phyloP scores from a whole-genome alignment of 1,140 invertebrate species.

The Drosophila triauraria region DNA sequence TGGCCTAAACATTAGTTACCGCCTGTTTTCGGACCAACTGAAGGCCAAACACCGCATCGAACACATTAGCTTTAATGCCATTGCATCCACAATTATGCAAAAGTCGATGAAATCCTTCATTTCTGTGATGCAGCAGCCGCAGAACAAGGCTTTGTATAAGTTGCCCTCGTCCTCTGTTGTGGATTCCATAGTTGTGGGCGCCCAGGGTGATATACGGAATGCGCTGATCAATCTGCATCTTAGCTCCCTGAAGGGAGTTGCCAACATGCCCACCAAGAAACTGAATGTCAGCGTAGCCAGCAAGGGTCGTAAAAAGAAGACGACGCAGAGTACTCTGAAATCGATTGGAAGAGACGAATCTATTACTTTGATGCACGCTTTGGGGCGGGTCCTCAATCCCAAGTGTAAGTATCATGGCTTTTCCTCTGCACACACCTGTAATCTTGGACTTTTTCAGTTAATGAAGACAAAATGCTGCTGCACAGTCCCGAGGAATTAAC shows the following conservation, averaged over 20 bases:
- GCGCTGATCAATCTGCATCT: slow-evolving; percentile 90
- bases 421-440: background rate
- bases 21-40: slow-evolving; percentile 88
- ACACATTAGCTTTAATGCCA: slow-evolving; percentile 89
- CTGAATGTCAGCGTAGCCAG: slow-evolving; percentile 19
- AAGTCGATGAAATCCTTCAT: slow-evolving; percentile 88
- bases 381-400: slow-evolving; percentile 91
- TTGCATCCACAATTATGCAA: slow-evolving; percentile 88
- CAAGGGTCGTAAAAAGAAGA: slow-evolving; percentile 64
- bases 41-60: slow-evolving; percentile 87
- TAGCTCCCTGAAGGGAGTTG: slow-evolving; percentile 88
- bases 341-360: slow-evolving; percentile 88
- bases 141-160: slow-evolving; percentile 85
- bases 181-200: slow-evolving; percentile 89
- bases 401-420: slow-evolving; percentile 86
- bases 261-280: slow-evolving; percentile 61
- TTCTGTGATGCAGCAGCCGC: slow-evolving; percentile 85
- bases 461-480: slow-evolving; percentile 85
- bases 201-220: slow-evolving; percentile 89
- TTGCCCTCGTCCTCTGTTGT: slow-evolving; percentile 86
- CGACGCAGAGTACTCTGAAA: slow-evolving; percentile 83
- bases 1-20: slow-evolving; percentile 87
- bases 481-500: slow-evolving; percentile 89
- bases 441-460: slow-evolving; percentile 21
- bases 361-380: slow-evolving; percentile 89